Percentiles rank a stretch among this genome's conserved stretches.
Evolutionary conservation across 2,113 vertebrate genomes (phyloP).

Genomic region (Chaetodon trifascialis): DNA sequence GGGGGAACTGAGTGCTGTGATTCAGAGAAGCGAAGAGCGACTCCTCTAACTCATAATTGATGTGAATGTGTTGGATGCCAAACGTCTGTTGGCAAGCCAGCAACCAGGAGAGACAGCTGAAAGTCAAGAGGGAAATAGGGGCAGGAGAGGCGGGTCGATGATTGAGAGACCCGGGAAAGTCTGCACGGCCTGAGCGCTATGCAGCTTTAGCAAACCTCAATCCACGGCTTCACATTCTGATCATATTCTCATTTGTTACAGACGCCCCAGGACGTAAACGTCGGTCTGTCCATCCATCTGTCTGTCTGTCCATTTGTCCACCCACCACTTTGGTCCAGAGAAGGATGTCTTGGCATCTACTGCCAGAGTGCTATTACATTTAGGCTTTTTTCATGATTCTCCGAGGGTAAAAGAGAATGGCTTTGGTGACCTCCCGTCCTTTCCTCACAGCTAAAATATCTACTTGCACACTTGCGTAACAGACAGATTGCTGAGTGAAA

Average conservation of each 20-base stretch:
- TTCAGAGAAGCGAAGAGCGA: conserved; percentile 34
- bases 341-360: background rate
- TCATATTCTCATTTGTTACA: background rate
- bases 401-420: background rate
- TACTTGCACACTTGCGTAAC: background rate
- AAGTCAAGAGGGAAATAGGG: conserved; percentile 54
- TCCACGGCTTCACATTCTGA: background rate
- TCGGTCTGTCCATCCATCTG: background rate
- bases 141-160: conserved; percentile 36
- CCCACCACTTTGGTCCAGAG: background rate
- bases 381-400: background rate
- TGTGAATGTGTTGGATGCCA: conserved; percentile 50
- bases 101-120: conserved; percentile 40
- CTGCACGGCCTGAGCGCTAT: background rate
- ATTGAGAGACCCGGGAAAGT: conserved; percentile 12
- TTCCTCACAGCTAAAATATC: background rate
- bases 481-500: background rate
- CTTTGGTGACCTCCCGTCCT: background rate
- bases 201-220: background rate
- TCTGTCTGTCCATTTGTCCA: background rate
- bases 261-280: background rate
- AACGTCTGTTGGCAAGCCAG: conserved; percentile 56
- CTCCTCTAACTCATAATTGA: conserved; percentile 56
- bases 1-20: conserved; percentile 23
- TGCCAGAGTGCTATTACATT: background rate